These are phyloP conservation scores for Tenodera sinensis DNA, from an alignment of 2,888 invertebrate species.

Conservation along the genomic window DNA sequence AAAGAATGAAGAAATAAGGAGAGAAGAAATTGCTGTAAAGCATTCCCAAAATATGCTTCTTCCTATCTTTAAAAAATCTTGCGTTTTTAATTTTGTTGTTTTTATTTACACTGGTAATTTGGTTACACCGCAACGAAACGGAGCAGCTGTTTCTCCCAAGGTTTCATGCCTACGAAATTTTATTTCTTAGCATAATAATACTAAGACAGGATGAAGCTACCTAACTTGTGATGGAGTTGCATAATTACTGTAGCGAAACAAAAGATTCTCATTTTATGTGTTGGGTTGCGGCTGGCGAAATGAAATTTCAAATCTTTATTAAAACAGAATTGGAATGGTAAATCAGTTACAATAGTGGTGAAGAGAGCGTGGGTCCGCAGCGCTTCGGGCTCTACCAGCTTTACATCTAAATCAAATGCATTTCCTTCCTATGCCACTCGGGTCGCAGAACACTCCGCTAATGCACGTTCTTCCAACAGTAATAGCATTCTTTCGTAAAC, in stretches of 20 bases:
- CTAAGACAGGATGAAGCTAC: neutral
- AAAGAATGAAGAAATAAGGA: no score
- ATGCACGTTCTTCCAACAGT: no score
- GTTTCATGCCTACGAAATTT: neutral
- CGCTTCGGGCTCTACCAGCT: neutral
- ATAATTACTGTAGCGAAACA: neutral
- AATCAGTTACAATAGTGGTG: slow-evolving; percentile 26
- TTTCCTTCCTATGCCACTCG: neutral
- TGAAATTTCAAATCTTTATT: slow-evolving; percentile 31
- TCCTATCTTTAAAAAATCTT: no score
- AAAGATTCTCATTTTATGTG: neutral
- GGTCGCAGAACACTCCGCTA: neutral
- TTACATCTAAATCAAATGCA: neutral
- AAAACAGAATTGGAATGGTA: slow-evolving; percentile 31
- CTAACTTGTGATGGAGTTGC: neutral
- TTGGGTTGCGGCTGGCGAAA: slow-evolving; percentile 13
- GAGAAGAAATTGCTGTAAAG: no score
- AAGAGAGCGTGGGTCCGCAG: neutral
- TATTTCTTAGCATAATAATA: neutral
- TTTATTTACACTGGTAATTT: no score
- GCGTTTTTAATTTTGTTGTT: no score
- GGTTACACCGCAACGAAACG: no score
- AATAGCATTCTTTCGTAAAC: no score
- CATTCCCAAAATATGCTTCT: no score
- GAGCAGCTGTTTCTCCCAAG: neutral